Conservation (phyloP, 1,140 invertebrate species). For the Drosophila sproati region DNA sequence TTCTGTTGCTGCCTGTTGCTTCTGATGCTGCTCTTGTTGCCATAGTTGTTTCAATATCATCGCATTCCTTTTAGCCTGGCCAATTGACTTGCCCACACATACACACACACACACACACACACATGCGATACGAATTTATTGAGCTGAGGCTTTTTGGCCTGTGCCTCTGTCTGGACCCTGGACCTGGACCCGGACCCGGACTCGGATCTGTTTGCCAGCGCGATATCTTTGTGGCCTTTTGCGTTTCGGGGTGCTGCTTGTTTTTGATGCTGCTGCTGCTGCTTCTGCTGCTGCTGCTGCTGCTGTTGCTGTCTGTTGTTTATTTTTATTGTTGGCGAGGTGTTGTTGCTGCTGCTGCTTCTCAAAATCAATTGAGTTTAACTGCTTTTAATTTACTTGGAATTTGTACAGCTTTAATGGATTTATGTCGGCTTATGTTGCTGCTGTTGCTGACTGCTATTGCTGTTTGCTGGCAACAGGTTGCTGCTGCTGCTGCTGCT, state of each 20-base stretch:
- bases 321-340: slow-evolving; percentile 77
- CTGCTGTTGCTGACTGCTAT: slow-evolving; percentile 28
- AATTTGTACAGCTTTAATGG: slow-evolving; percentile 80
- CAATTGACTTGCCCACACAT: slow-evolving; percentile 52
- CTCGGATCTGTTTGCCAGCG: slow-evolving; percentile 25
- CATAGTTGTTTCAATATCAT: slow-evolving; percentile 76
- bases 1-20: slow-evolving; percentile 65
- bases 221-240: slow-evolving; percentile 55
- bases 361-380: slow-evolving; percentile 81
- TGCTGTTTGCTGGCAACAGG: slow-evolving; percentile 39
- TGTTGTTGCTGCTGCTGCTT: slow-evolving; percentile 62
- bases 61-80: slow-evolving; percentile 68
- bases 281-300: slow-evolving; percentile 36
- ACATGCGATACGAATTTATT: slow-evolving; percentile 77
- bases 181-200: slow-evolving; percentile 18
- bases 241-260: slow-evolving; percentile 28
- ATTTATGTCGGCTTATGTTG: slow-evolving; percentile 78
- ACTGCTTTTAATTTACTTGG: slow-evolving; percentile 81
- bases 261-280: slow-evolving; percentile 25
- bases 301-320: slow-evolving; percentile 55
- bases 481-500: slow-evolving; percentile 16
- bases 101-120: slow-evolving; percentile 25
- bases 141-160: slow-evolving; percentile 73
- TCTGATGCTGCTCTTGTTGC: slow-evolving; percentile 54
- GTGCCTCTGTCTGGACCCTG: slow-evolving; percentile 18